Evolutionary conservation across 2,797 vertebrate genomes (phyloP), one percentile per base, ranked within the genome.

Genomic region (Eremophila alpestris): DNA sequence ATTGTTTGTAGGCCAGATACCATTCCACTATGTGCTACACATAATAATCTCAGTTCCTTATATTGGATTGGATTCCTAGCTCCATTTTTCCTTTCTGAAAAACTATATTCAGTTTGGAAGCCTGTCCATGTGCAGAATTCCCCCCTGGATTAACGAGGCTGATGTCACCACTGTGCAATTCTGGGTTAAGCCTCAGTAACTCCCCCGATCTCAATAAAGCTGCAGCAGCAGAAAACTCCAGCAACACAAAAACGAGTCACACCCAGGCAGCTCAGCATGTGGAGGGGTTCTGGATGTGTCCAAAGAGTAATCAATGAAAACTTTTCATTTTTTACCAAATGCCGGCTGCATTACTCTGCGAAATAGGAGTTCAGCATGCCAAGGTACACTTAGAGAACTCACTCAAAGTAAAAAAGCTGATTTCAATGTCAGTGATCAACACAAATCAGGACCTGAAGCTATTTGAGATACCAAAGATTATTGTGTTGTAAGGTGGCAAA

Each of bases 201-300:
- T 93, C 93, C 87, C 85, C 80, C 83, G 93, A 93, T 96, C 91
- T 90, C 89, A 62, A 48, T 94, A 95, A 92, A 95, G 92, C 86
- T 95, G 71, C 23, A 91, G 76, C 52, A 91, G 93, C 89, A 91
- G 62, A 40, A 93, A 95, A 93, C 80, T 81, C 89, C 78, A 76
- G 49, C 22, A 94, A 81, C 0, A 4, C 62, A 76, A 21, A 71
- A 67, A 21, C 21, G 48, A 94, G 76, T 82, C 87, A 91, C 91
- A 90, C 79, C 73, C 89, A 90, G 87, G 84, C 89, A 77, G 78
- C 86, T 77, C 89, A 30, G 34, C 68, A 14, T 32, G 75, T 45
- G 74, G 81, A 95, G 83, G 62, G 77, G 68, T 11, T 77, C 63
- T 91, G 80, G 64, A 79, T 24, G 64, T 38, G 68, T 21, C 82